A percentile compares a stretch with the other conserved stretches of the same genome.
Evolutionary conservation across 1,140 invertebrate species (phyloP).

Genomic region (Drosophila mayri): DNA sequence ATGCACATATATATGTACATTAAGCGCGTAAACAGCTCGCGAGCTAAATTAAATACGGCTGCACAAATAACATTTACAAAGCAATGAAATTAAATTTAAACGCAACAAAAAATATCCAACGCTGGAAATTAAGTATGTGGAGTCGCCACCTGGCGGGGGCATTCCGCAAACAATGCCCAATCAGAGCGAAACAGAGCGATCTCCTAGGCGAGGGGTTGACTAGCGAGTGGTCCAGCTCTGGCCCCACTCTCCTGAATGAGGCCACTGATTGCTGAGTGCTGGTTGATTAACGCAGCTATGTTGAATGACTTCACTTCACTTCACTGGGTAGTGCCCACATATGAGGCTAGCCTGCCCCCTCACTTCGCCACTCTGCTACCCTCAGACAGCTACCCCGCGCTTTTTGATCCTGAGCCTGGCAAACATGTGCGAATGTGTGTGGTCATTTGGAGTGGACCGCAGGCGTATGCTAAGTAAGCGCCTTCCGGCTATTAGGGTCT

Average conservation of each 20-base stretch:
- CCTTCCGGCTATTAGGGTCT: not conserved
- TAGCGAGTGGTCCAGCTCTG: constrained; percentile 12
- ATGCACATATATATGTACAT: constrained; percentile 10
- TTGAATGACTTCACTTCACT: constrained; percentile 22
- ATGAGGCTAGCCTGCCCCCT: not conserved
- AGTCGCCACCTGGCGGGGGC: constrained; percentile 34
- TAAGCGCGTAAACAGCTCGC: constrained; percentile 60
- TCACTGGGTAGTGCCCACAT: not conserved
- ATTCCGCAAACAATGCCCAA: constrained; percentile 40
- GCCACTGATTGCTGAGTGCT: constrained; percentile 59
- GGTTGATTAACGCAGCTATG: constrained; percentile 66
- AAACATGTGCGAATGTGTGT: not conserved
- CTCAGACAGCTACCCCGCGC: not conserved
- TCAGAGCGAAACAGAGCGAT: constrained; percentile 10
- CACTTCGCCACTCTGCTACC: too few species aligned
- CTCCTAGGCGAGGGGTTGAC: constrained; percentile 12
- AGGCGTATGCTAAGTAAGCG: not conserved
- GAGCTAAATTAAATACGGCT: constrained; percentile 77
- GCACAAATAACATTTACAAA: constrained; percentile 67
- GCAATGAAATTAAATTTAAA: constrained; percentile 71
- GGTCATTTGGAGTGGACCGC: constrained; percentile 18
- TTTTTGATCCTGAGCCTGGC: not conserved
- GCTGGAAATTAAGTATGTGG: constrained; percentile 35
- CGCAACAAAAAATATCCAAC: constrained; percentile 23
- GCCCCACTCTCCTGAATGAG: constrained; percentile 45